A percentile compares a stretch with the other conserved stretches of the same genome.
phyloP scores from a whole-genome alignment of 2,113 vertebrate species.

The Macrotis lagotis region DNA sequence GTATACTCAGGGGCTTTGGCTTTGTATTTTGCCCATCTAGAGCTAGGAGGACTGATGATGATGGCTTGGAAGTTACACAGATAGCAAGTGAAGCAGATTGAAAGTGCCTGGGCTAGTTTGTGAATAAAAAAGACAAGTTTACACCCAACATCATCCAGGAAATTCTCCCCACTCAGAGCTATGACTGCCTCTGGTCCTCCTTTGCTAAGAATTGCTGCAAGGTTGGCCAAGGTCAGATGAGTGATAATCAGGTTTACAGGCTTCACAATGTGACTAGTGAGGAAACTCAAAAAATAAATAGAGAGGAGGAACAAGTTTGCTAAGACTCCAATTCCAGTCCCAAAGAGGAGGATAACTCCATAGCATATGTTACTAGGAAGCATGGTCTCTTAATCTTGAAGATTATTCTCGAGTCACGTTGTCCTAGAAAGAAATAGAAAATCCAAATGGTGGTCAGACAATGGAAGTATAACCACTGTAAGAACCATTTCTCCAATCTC shows the following conservation, averaged over 20 bases:
- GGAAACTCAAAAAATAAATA: too few relatives aligned
- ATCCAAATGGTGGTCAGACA: too few relatives aligned
- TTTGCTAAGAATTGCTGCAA: conserved; percentile 23
- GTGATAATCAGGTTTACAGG: neutral
- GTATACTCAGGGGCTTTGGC: conserved; percentile 2
- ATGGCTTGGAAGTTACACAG: conserved; percentile 40
- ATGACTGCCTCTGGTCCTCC: conserved; percentile 1
- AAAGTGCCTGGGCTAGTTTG: conserved; percentile 45
- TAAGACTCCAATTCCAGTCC: too few relatives aligned
- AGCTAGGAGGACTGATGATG: neutral
- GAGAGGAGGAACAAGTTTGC: too few relatives aligned
- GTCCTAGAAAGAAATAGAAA: too few relatives aligned
- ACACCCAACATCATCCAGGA: conserved; percentile 8
- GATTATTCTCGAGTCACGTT: too few relatives aligned
- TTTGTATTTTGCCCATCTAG: conserved; percentile 27
- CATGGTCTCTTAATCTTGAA: too few relatives aligned
- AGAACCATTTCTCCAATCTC: too few relatives aligned
- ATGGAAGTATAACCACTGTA: too few relatives aligned
- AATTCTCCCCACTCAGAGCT: conserved; percentile 7
- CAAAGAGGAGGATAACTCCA: too few relatives aligned
- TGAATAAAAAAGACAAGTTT: conserved; percentile 44
- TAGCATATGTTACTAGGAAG: too few relatives aligned
- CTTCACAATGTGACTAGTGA: too few relatives aligned
- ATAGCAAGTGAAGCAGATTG: conserved; percentile 40
- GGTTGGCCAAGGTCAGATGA: neutral